phyloP scores from a whole-genome alignment of 2,888 invertebrate genomes.

The Palloptera scutellata region DNA sequence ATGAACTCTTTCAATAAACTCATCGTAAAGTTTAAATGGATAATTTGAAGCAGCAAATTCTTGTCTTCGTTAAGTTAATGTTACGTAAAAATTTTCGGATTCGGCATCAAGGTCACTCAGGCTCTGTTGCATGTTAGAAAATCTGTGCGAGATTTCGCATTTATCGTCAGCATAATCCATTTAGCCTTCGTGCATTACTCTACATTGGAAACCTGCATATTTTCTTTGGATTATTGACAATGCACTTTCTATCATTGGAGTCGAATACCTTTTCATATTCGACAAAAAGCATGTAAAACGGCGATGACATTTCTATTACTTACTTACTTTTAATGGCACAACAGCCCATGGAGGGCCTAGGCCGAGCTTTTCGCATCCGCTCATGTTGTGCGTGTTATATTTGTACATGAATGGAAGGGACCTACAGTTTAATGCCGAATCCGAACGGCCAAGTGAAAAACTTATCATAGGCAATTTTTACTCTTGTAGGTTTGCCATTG shows the following conservation, averaged over 20 bases:
- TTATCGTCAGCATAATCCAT: constrained; percentile 6
- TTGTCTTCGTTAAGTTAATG: neutral
- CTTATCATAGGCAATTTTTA: too few relatives aligned
- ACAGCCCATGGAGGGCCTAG: too few relatives aligned
- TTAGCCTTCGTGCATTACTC: neutral
- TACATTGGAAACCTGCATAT: neutral
- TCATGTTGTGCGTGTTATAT: too few relatives aligned
- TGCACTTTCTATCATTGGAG: neutral
- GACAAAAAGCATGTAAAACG: neutral
- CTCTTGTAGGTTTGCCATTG: too few relatives aligned
- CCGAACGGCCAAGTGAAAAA: too few relatives aligned
- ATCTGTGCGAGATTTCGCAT: neutral
- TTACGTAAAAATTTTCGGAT: neutral
- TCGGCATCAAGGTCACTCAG: constrained; percentile 1
- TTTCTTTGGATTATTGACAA: neutral
- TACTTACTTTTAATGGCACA: too few relatives aligned
- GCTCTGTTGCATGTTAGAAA: constrained; percentile 2
- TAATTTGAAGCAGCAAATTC: neutral
- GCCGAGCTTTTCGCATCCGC: too few relatives aligned
- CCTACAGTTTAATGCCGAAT: too few relatives aligned
- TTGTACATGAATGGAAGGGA: too few relatives aligned
- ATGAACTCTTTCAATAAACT: neutral
- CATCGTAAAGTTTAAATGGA: neutral
- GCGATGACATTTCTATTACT: neutral
- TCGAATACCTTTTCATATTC: neutral